Evolutionary conservation across 2,888 invertebrate genomes (phyloP), one percentile per base, ranked within the genome.

Genomic region (Trichacis sp.): DNA sequence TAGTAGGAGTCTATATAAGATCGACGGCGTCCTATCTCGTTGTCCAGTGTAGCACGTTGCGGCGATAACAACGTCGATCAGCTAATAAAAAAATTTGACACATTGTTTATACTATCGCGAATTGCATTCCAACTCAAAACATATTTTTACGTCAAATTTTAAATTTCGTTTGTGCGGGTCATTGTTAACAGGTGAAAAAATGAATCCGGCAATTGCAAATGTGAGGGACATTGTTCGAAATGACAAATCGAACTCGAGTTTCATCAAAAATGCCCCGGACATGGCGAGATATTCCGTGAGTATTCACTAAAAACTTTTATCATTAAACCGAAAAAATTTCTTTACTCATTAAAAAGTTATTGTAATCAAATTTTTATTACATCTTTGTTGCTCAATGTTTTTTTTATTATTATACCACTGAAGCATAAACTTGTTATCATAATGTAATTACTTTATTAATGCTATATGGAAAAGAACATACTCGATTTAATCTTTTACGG

Each of bases 221-320:
- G 1, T 40, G 0, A 8, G 48, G 11, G 40, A 55, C 9, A 46
- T 49, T n/a, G 48, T 67, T n/a, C 54, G 12, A 48, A 60, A 55
- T 29, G 73, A 72, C 33, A 79, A 79, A 54, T 24, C 50, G 5
- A 71, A 73, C 11, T 73, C 73, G 29, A 74, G 59, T 46, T 82
- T 82, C 60, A 71, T 73, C 20, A 77, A 77, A 62, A 72, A 78
- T 72, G 71, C 70, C n/a, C 71, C 77, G 46, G 77, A 75, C 68
- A 73, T 76, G 43, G 59, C 70, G 14, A 76, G 73, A 75, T 82
- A 82, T 55, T 77, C 81, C 81, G 82, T 82, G 79, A 82, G 79
- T 24, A 24, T 24, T 24, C 4, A 24, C 24, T 3, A 24, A 24
- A 5, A 24, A 24, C 24, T 24, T n/a, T n/a, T n/a, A n/a, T n/a